phyloP scores from a whole-genome alignment of 2,797 vertebrate genomes.

The Ciconia nigra region DNA sequence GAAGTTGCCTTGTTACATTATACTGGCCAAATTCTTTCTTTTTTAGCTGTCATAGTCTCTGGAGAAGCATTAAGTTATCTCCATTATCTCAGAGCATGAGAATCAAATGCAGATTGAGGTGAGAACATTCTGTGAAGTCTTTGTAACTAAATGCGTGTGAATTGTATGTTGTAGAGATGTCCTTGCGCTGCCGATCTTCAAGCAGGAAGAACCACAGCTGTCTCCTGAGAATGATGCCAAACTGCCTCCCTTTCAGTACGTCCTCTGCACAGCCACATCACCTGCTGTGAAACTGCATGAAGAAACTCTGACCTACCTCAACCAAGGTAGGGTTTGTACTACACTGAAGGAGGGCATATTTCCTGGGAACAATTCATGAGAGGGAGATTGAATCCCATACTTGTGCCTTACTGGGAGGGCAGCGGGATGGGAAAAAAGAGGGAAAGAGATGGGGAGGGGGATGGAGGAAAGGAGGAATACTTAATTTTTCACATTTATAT shows the following conservation, averaged over 20 bases:
- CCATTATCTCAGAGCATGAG: neutral
- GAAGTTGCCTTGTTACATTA: neutral
- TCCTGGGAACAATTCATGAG: neutral
- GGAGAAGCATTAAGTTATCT: too few species aligned
- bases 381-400: neutral
- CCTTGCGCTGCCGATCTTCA: constrained; percentile 85
- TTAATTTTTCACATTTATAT: neutral
- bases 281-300: constrained; percentile 91
- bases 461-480: neutral
- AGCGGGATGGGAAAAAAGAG: neutral
- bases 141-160: neutral
- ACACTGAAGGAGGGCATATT: neutral
- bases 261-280: constrained; percentile 89
- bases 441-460: neutral
- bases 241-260: constrained; percentile 83
- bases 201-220: constrained; percentile 84
- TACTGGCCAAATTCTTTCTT: neutral
- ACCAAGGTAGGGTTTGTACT: constrained; percentile 84
- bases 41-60: neutral
- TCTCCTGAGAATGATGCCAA: constrained; percentile 78
- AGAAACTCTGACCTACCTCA: constrained; percentile 93
- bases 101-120: neutral
- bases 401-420: neutral
- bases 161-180: constrained; percentile 78
- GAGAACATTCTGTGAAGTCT: neutral